phyloP scores from a whole-genome alignment of 2,113 vertebrate genomes.

The Bothrops jararaca region DNA sequence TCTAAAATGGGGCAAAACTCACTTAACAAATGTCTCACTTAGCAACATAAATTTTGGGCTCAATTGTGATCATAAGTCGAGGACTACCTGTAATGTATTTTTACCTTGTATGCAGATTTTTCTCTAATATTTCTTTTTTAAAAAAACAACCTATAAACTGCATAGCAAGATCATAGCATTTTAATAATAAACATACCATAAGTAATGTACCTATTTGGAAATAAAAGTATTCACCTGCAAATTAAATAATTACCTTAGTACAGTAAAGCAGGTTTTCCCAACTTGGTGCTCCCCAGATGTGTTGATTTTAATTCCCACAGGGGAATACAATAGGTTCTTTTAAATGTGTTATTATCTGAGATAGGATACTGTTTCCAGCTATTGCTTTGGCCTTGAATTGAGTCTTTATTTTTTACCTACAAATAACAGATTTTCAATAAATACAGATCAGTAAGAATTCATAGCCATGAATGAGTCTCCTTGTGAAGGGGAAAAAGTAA shows the following conservation, averaged over 20 bases:
- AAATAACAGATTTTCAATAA: neutral
- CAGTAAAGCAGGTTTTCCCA: neutral
- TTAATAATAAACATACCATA: neutral
- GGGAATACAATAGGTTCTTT: neutral
- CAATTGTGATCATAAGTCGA: neutral
- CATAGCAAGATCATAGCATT: neutral
- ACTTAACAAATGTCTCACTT: neutral
- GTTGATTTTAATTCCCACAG: neutral
- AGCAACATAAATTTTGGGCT: neutral
- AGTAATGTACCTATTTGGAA: neutral
- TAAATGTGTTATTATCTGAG: neutral
- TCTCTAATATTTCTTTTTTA: neutral
- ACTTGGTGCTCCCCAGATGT: neutral
- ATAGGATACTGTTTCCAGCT: neutral
- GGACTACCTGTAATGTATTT: neutral
- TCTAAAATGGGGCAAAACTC: neutral
- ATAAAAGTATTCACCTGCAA: neutral
- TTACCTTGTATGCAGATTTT: neutral
- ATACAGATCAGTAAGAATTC: neutral
- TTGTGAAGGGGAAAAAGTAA: neutral
- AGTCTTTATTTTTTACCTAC: neutral
- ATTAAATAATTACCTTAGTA: neutral
- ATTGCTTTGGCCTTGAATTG: neutral
- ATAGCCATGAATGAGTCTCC: neutral
- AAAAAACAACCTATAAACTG: neutral